phyloP scores from a whole-genome alignment of 1,140 invertebrate genomes.

The Paramacrobiotus metropolitanus region DNA sequence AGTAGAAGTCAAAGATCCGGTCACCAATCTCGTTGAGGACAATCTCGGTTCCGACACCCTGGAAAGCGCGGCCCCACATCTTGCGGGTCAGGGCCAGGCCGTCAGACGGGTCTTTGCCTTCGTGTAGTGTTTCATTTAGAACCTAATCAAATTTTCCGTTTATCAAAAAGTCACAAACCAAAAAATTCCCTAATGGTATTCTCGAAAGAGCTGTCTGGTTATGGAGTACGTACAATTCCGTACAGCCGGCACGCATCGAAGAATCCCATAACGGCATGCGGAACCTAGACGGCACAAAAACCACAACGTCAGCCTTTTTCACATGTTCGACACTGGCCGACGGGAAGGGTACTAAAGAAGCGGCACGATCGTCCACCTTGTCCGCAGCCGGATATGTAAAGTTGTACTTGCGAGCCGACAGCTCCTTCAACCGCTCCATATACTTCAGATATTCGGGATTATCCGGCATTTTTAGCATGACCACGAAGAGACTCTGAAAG shows the following conservation, averaged over 20 bases:
- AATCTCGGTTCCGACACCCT: slow-evolving; percentile 68
- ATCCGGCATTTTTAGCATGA: not conserved
- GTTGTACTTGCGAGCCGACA: not conserved
- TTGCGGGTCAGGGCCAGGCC: not conserved
- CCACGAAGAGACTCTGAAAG: not conserved
- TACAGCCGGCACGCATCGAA: not conserved
- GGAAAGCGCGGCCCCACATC: not conserved
- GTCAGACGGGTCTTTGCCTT: not conserved
- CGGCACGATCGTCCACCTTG: not conserved
- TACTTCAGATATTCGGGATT: not conserved
- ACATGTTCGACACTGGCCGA: not conserved
- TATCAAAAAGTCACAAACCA: too few species aligned
- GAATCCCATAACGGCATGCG: not conserved
- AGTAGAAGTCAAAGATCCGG: slow-evolving; percentile 62
- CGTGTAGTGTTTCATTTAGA: not conserved
- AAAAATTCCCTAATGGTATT: too few species aligned
- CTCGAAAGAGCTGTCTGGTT: not conserved
- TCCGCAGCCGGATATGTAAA: not conserved
- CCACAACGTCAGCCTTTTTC: not conserved
- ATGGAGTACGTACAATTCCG: not conserved
- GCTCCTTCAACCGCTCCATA: not conserved
- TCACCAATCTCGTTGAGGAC: slow-evolving; percentile 72
- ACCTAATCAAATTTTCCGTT: not conserved
- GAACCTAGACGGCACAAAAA: not conserved
- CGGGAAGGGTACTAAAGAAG: not conserved